Conservation (phyloP, 1,140 invertebrate genomes). For the Stenopsyche tienmushanensis region DNA sequence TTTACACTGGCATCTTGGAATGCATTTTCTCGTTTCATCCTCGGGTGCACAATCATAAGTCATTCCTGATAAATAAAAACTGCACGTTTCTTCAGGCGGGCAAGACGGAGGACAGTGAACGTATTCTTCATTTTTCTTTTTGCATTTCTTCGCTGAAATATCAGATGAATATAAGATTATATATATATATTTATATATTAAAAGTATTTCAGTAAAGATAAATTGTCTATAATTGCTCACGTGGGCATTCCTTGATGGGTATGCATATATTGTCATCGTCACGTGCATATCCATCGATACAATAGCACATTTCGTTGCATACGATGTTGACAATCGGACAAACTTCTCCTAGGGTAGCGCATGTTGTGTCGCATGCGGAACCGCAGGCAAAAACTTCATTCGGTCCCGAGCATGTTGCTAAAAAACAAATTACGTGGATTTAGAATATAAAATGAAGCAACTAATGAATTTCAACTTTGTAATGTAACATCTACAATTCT, state of each 20-base stretch:
- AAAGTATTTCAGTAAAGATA: background rate
- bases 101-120: slow-evolving; percentile 13
- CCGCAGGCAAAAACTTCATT: slow-evolving; percentile 54
- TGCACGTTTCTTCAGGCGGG: slow-evolving; percentile 23
- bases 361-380: slow-evolving; percentile 44
- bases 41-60: slow-evolving; percentile 1
- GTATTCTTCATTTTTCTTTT: slow-evolving; percentile 22
- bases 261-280: slow-evolving; percentile 48
- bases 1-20: background rate
- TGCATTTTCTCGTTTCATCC: background rate
- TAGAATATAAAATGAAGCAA: background rate
- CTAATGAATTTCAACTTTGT: background rate
- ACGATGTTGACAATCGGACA: slow-evolving; percentile 54
- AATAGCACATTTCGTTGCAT: slow-evolving; percentile 58
- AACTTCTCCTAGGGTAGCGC: slow-evolving; percentile 49
- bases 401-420: slow-evolving; percentile 27
- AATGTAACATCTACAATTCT: slow-evolving; percentile 32
- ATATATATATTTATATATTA: background rate
- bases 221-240: slow-evolving; percentile 31
- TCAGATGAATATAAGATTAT: slow-evolving; percentile 3
- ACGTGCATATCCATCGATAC: slow-evolving; percentile 52
- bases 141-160: slow-evolving; percentile 11
- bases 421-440: background rate
- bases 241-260: slow-evolving; percentile 44
- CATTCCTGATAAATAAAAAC: slow-evolving; percentile 1